Evolutionary conservation across 2,888 invertebrate genomes (phyloP).

Genomic region (Kuschelorhynchus macadamiae): DNA sequence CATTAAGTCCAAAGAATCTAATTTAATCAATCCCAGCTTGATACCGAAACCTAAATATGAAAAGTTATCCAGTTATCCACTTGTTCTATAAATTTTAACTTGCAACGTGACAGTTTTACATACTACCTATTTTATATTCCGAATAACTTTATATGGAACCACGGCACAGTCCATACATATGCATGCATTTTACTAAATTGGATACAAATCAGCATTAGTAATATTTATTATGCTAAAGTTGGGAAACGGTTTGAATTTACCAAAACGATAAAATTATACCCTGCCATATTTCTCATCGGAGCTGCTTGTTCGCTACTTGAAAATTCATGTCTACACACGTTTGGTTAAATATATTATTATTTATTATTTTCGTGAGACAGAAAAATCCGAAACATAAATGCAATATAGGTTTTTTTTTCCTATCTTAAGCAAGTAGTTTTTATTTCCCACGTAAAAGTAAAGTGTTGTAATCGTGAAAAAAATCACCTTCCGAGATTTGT

Average conservation of each 20-base stretch:
- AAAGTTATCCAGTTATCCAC: conserved; percentile 66
- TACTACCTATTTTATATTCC: conserved; percentile 64
- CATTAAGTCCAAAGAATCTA: conserved; percentile 60
- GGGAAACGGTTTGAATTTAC: conserved; percentile 46
- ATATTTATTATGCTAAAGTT: conserved; percentile 50
- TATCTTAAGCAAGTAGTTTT: too few species aligned
- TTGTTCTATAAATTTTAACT: conserved; percentile 67
- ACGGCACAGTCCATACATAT: conserved; percentile 44
- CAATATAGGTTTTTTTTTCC: too few species aligned
- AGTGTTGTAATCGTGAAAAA: too few species aligned
- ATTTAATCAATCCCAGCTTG: conserved; percentile 62
- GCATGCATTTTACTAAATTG: conserved; percentile 50
- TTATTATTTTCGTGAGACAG: too few species aligned
- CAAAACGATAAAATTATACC: conserved; percentile 30
- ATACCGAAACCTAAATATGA: conserved; percentile 61
- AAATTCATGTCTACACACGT: too few species aligned
- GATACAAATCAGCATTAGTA: conserved; percentile 52
- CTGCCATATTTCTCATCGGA: conserved; percentile 30
- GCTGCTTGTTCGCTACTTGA: not conserved
- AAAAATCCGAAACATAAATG: too few species aligned
- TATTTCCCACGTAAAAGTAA: too few species aligned
- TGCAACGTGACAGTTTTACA: conserved; percentile 66
- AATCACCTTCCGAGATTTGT: too few species aligned
- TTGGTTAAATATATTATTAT: too few species aligned
- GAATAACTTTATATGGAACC: conserved; percentile 48